Conservation (phyloP, 2,797 vertebrate species). For the Adelosebastes latens region DNA sequence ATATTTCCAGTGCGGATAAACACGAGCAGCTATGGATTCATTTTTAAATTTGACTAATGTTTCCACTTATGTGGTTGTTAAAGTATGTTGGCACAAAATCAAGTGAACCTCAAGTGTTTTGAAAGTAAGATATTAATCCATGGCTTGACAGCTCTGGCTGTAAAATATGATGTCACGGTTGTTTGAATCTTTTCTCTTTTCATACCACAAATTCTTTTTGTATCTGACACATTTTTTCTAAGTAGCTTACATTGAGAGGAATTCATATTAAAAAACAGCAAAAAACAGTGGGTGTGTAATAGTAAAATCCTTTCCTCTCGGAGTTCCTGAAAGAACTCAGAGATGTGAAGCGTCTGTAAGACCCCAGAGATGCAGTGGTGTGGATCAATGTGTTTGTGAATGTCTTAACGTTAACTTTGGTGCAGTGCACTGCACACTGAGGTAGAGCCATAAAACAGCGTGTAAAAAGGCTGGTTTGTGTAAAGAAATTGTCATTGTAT, state of each 20-base stretch:
- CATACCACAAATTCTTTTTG: background rate
- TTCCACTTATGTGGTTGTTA: background rate
- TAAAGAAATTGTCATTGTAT: constrained; percentile 2
- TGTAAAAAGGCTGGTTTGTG: constrained; percentile 18
- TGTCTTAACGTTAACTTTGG: constrained; percentile 22
- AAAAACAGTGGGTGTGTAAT: background rate
- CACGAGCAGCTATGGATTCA: background rate
- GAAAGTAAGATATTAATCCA: constrained; percentile 7
- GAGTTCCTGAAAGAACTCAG: background rate
- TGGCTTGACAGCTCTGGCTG: background rate
- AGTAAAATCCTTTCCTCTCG: background rate
- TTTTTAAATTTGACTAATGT: background rate
- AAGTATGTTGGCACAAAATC: background rate
- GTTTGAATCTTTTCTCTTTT: constrained; percentile 13
- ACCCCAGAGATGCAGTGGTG: background rate
- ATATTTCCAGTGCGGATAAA: background rate
- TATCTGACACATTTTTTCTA: background rate
- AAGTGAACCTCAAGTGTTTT: constrained; percentile 10
- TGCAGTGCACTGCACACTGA: constrained; percentile 17
- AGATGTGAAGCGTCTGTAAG: constrained; percentile 6
- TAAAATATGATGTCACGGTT: background rate
- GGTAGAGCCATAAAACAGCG: constrained; percentile 3
- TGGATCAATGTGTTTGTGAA: constrained; percentile 31
- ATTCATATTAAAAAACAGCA: background rate
- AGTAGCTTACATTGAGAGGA: background rate